Conservation (phyloP, 2,888 invertebrate genomes). For the Lamellibrachia columna region DNA sequence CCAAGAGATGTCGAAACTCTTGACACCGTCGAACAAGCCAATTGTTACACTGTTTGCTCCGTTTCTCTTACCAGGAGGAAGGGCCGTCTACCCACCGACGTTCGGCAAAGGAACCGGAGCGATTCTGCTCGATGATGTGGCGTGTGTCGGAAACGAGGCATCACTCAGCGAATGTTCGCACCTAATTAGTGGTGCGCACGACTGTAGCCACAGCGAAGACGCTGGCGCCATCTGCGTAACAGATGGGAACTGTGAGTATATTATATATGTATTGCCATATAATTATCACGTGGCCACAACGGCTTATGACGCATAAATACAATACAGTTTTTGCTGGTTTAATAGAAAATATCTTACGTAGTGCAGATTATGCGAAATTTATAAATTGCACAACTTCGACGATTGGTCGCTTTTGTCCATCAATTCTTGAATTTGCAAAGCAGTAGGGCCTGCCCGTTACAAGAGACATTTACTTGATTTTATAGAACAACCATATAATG, state of each 20-base stretch:
- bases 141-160: not conserved
- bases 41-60: not conserved
- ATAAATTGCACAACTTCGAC: too few species aligned
- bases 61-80: not conserved
- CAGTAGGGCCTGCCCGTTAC: too few species aligned
- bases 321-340: not conserved
- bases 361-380: too few species aligned
- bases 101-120: not conserved
- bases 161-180: not conserved
- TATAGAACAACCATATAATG: too few species aligned
- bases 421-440: too few species aligned
- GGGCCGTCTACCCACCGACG: slow-evolving; percentile 10
- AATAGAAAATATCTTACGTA: too few species aligned
- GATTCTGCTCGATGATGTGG: not conserved
- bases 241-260: not conserved
- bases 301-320: not conserved
- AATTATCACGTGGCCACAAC: not conserved
- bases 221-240: not conserved
- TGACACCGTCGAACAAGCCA: not conserved
- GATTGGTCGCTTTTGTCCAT: too few species aligned
- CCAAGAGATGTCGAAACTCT: too few species aligned
- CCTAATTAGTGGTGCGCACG: not conserved
- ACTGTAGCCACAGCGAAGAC: slow-evolving; percentile 11
- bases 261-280: not conserved
- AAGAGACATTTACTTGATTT: too few species aligned